Evolutionary conservation across 2,888 invertebrate species (phyloP), one percentile per base, ranked within the genome.

Genomic region (Cecidostiba fungosa): DNA sequence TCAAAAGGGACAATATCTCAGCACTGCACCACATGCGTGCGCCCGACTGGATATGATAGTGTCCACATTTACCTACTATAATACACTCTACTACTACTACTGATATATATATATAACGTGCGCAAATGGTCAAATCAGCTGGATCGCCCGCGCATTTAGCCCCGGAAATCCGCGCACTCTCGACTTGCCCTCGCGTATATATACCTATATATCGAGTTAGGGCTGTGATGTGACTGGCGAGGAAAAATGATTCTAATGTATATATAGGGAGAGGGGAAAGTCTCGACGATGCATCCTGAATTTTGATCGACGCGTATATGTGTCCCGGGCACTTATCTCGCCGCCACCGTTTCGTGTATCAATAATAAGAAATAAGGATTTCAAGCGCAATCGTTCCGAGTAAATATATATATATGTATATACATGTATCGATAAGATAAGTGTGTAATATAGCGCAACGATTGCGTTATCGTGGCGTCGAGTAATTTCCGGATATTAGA

Each of bases 261-360:
- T n/a, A 10, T 32, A 3, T 32, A 32, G 62, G 36, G 36, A 0
- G 2, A n/a, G 26, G 14, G 1, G 14, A 66, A 47, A 47, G 16
- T 4, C 50, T 16, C 50, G 23, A 1, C 39, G 47, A 66, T 66
- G 84, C 26, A 74, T 43, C n/a, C 66, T 73, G 79, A 79, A 84
- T 84, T 39, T 74, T 74, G 74, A 84, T 84, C 43, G 76, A 82
- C 47, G 29, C 19, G 32, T n/a, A n/a, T n/a, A n/a, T n/a, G n/a
- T 8, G 32, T 47, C 23, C 19, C 19, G 14, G 1, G 39, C 10
- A 32, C 36, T 79, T 79, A 70, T 66, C 66, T 47, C 77, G 5
- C 50, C 50, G 19, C 50, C 3, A 50, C 54, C 54, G 36, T 12
- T 43, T 26, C 26, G 14, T 62, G 0, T 10, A 73, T 43, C 16